Percentiles rank a stretch among this genome's conserved stretches.
Conservation (phyloP, 1,140 invertebrate species). For the Thaumatotibia leucotreta region DNA sequence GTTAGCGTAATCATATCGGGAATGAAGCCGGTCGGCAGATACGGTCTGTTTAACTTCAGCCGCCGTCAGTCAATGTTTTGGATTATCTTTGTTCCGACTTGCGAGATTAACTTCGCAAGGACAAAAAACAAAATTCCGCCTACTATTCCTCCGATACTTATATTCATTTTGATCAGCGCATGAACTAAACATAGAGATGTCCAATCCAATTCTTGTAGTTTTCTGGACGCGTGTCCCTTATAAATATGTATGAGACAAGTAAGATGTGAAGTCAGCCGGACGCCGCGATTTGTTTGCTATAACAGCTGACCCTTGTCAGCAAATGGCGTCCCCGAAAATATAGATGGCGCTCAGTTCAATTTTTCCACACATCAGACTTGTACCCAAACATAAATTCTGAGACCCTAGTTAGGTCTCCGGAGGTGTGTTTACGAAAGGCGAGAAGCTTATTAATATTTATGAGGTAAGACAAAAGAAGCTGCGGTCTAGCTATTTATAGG, state of each 20-base stretch:
- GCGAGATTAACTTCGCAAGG: background rate
- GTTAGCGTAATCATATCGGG: background rate
- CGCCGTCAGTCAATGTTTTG: background rate
- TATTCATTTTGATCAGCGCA: background rate
- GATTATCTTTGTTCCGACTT: background rate
- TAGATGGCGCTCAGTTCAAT: slow-evolving; percentile 43
- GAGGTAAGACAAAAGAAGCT: slow-evolving; percentile 17
- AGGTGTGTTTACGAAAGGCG: slow-evolving; percentile 34
- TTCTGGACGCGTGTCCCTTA: slow-evolving; percentile 26
- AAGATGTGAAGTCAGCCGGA: slow-evolving; percentile 35
- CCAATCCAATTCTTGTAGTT: slow-evolving; percentile 21
- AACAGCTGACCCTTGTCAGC: slow-evolving; percentile 58
- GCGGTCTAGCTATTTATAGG: slow-evolving; percentile 9
- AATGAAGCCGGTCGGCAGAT: background rate
- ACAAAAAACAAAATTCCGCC: background rate
- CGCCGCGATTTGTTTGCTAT: slow-evolving; percentile 34
- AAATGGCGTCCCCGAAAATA: slow-evolving; percentile 34
- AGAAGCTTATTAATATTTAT: slow-evolving; percentile 41
- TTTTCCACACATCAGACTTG: slow-evolving; percentile 31
- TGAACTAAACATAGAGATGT: slow-evolving; percentile 29
- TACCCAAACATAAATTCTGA: slow-evolving; percentile 47
- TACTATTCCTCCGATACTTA: background rate
- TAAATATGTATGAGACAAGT: slow-evolving; percentile 59
- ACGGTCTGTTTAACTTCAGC: background rate
- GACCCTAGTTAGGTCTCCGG: slow-evolving; percentile 32